Evolutionary conservation across 2,888 invertebrate genomes (phyloP).

Genomic region (Meteorus colon): DNA sequence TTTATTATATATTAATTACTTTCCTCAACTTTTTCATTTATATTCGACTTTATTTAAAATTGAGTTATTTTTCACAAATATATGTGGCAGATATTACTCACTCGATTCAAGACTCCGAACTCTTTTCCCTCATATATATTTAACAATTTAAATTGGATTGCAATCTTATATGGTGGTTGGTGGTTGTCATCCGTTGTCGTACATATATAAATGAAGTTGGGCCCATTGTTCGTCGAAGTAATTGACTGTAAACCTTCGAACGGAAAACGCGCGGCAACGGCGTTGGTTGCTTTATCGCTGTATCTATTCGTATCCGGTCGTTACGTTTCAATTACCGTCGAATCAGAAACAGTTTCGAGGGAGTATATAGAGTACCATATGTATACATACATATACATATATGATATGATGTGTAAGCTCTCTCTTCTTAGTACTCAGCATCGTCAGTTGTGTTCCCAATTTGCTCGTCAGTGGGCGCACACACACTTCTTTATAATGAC

Average conservation of each 20-base stretch:
- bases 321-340: conserved; percentile 45
- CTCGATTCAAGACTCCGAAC: too few species aligned
- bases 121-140: neutral
- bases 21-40: too few species aligned
- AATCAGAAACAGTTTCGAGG: conserved; percentile 38
- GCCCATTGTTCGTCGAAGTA: conserved; percentile 43
- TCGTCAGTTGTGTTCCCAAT: conserved; percentile 23
- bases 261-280: conserved; percentile 34
- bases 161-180: conserved; percentile 20
- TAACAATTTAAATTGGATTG: conserved; percentile 44
- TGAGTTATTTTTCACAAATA: too few species aligned
- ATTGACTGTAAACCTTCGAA: conserved; percentile 45
- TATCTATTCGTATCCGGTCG: conserved; percentile 45
- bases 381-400: neutral
- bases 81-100: too few species aligned
- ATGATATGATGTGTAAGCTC: neutral
- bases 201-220: conserved; percentile 26
- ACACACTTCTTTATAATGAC: conserved; percentile 19
- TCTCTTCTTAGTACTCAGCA: neutral
- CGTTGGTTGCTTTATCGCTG: conserved; percentile 35
- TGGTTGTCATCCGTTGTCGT: conserved; percentile 29
- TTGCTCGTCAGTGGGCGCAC: conserved; percentile 31
- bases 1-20: too few species aligned
- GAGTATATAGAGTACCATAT: conserved; percentile 5
- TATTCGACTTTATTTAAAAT: too few species aligned